Evolutionary conservation across 2,888 invertebrate genomes (phyloP), one percentile per base, ranked within the genome.

Genomic region (Hydrotaea cyrtoneurina): DNA sequence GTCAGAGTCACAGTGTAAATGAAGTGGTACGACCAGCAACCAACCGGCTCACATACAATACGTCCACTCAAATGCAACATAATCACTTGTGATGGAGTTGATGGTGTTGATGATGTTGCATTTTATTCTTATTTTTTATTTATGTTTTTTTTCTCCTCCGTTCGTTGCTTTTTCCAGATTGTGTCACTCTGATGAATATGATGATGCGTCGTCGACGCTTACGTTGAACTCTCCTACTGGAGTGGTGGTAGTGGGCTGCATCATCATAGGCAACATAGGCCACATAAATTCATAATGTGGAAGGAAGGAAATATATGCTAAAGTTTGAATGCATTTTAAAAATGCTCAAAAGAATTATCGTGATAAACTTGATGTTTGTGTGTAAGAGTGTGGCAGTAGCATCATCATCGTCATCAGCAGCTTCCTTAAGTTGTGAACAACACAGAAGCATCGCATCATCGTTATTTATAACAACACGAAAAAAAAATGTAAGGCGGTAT

Each of bases 21-120:
- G 66, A 66, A 66, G 66, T 66, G 43, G 39, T 64, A 17, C 17
- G 36, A n/a, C 15, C 36, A 31, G 10, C 17, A 17, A n/a, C 15
- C 36, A 7, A 31, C 31, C 31, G 31, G 31, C 31, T 2, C 31
- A 31, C 31, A 31, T n/a, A n/a, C n/a, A n/a, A n/a, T n/a, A n/a
- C n/a, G 39, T 36, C 66, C 36, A 21, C 64, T 66, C 39, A 72
- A 81, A 73, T 71, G 57, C 73, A 66, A 17, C 55, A 72, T 74
- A 80, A 80, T 78, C 80, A 50, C 43, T 73, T 73, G 77, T 53
- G 77, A 53, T n/a, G n/a, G n/a, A n/a, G n/a, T n/a, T n/a, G n/a
- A n/a, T 74, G 69, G 74, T 80, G 83, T 75, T 83, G 46, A 78
- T 80, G 71, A 84, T 80, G 64, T 59, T 75, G 80, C 66, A 84